These are phyloP conservation scores for Distichodus sexfasciatus DNA, from an alignment of 2,797 vertebrate genomes.

Conservation along the genomic window DNA sequence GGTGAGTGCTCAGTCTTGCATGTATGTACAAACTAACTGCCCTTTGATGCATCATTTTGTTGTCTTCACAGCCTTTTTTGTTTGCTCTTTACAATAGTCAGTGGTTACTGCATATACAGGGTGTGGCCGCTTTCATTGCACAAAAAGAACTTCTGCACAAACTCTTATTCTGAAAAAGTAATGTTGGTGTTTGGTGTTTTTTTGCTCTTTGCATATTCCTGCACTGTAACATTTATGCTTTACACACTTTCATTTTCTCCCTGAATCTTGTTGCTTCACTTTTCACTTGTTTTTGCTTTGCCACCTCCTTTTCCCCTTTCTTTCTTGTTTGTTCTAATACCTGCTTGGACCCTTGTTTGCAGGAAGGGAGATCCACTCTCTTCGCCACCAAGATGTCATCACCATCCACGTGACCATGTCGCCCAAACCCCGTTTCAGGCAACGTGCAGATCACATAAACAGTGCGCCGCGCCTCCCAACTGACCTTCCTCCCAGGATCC, in stretches of 20 bases:
- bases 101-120: constrained; percentile 77
- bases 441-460: constrained; percentile 13
- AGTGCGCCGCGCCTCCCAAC: constrained; percentile 59
- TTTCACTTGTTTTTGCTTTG: constrained; percentile 41
- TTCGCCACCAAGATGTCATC: background rate
- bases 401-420: constrained; percentile 33
- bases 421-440: constrained; percentile 13
- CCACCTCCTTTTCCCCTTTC: constrained; percentile 49
- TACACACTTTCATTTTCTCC: constrained; percentile 33
- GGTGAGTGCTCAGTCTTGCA: constrained; percentile 66
- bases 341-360: constrained; percentile 28
- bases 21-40: constrained; percentile 68
- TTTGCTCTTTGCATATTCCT: constrained; percentile 53
- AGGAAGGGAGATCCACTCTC: constrained; percentile 20
- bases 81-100: constrained; percentile 47
- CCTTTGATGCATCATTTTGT: constrained; percentile 48
- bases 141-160: constrained; percentile 37
- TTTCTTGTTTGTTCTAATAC: constrained; percentile 22
- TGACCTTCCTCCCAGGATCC: constrained; percentile 68
- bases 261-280: constrained; percentile 58
- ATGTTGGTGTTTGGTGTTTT: constrained; percentile 67
- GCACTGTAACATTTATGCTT: constrained; percentile 14
- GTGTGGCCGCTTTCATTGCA: constrained; percentile 65
- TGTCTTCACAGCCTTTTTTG: constrained; percentile 40
- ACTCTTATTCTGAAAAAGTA: constrained; percentile 31